Evolutionary conservation across 2,113 vertebrate genomes (phyloP).

Genomic region (Monarcha castaneiventris): DNA sequence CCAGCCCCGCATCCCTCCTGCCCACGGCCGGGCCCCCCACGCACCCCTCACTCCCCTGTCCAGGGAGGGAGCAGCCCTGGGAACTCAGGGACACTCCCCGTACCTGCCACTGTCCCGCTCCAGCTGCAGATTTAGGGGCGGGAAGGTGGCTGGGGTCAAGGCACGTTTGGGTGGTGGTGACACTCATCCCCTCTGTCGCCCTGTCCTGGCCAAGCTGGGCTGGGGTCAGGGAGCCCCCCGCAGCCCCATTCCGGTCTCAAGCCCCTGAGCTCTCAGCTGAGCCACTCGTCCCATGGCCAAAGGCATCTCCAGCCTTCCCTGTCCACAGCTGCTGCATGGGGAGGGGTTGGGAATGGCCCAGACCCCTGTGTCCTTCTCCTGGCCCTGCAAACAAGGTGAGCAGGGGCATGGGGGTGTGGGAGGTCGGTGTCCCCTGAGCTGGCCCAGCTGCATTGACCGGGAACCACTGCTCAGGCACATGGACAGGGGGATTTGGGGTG

Average conservation of each 20-base stretch:
- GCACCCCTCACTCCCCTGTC: accelerated
- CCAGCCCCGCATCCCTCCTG: not conserved
- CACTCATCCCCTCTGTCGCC: accelerated
- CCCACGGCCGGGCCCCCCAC: accelerated
- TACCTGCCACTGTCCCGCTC: accelerated
- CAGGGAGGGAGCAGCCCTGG: not conserved
- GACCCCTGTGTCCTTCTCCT: not conserved
- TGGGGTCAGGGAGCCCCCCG: accelerated
- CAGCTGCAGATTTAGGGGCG: not conserved
- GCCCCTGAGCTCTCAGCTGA: not conserved
- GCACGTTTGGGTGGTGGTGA: accelerated
- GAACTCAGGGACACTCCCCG: not conserved
- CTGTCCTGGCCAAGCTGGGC: too few species aligned
- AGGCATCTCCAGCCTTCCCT: not conserved
- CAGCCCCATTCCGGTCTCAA: accelerated
- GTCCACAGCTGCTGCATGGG: accelerated
- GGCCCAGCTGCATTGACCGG: not conserved
- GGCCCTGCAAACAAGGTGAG: accelerated
- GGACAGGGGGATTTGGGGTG: accelerated
- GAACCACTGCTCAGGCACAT: accelerated
- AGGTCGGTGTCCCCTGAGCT: accelerated
- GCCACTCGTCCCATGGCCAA: accelerated
- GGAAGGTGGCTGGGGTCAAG: not conserved
- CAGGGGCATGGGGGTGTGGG: not conserved
- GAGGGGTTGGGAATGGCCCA: accelerated